Percentiles rank a stretch among this genome's conserved stretches.
Evolutionary conservation across 1,140 invertebrate genomes (phyloP).

Genomic region (Oncopeltus fasciatus): DNA sequence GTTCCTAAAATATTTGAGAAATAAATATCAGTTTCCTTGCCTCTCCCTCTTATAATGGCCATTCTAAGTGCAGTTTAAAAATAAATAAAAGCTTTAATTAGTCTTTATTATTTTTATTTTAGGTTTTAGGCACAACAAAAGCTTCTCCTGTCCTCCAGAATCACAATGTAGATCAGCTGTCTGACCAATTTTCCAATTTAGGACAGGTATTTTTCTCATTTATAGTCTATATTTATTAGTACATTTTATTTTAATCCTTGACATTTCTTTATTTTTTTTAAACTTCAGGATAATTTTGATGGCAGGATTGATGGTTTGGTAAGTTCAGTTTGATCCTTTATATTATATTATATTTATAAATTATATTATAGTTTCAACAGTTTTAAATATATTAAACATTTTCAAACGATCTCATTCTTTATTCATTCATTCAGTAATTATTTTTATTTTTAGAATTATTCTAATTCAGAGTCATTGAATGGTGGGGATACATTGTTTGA

Average conservation of each 20-base stretch:
- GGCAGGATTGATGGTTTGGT: not conserved
- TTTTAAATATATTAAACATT: too few relatives aligned
- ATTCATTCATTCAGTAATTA: too few relatives aligned
- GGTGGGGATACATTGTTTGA: slow-evolving; percentile 36
- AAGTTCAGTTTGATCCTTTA: too few relatives aligned
- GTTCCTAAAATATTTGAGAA: too few relatives aligned
- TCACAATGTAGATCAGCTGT: slow-evolving; percentile 8
- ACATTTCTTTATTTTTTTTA: not conserved
- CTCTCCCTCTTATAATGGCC: too few relatives aligned
- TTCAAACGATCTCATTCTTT: too few relatives aligned
- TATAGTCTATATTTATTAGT: not conserved
- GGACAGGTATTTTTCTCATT: slow-evolving; percentile 16
- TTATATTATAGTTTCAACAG: too few relatives aligned
- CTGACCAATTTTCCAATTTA: slow-evolving; percentile 18
- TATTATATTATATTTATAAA: too few relatives aligned
- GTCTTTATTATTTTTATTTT: not conserved
- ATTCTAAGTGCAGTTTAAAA: too few relatives aligned
- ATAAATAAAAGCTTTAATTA: too few relatives aligned
- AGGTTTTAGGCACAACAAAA: not conserved
- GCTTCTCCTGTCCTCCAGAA: not conserved
- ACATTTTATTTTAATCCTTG: not conserved
- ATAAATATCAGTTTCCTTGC: too few relatives aligned
- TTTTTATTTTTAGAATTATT: slow-evolving; percentile 9
- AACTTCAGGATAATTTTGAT: not conserved
- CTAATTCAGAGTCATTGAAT: slow-evolving; percentile 28